phyloP scores from a whole-genome alignment of 2,797 vertebrate genomes.

The Knipowitschia caucasica region DNA sequence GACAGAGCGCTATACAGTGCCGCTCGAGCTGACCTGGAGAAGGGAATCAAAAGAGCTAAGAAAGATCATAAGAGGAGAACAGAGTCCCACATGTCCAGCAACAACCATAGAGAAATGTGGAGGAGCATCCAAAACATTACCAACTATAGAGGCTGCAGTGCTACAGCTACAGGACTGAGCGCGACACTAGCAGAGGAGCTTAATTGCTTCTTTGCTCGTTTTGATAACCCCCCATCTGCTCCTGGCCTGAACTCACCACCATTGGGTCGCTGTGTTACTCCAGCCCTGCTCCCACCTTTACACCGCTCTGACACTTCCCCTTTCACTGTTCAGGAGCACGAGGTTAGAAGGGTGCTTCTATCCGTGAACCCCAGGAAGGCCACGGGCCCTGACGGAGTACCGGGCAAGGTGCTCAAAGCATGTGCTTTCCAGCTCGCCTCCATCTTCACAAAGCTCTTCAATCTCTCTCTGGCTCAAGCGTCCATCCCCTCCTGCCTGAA shows the following conservation, averaged over 20 bases:
- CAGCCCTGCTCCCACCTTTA: no score
- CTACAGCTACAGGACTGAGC: no score
- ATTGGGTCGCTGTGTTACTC: no score
- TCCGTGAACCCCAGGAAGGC: background rate
- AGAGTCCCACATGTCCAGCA: background rate
- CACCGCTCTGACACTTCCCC: no score
- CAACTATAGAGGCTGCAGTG: background rate
- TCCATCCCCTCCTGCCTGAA: background rate
- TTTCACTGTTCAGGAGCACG: background rate
- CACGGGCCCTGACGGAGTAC: background rate
- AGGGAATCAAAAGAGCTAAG: background rate
- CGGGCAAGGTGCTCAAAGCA: background rate
- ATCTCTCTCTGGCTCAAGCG: background rate
- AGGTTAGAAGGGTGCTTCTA: background rate
- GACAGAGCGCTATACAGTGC: no score
- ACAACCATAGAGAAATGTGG: background rate
- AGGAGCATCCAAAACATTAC: background rate
- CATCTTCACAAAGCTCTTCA: background rate
- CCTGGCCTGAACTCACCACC: no score
- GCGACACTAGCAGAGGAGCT: background rate
- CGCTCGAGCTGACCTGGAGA: background rate
- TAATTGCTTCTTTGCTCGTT: background rate
- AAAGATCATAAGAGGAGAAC: background rate
- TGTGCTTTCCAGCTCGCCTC: background rate
- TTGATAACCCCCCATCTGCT: background rate